Evolutionary conservation across 2,113 vertebrate genomes (phyloP).

Genomic region (Anthoscopus minutus): DNA sequence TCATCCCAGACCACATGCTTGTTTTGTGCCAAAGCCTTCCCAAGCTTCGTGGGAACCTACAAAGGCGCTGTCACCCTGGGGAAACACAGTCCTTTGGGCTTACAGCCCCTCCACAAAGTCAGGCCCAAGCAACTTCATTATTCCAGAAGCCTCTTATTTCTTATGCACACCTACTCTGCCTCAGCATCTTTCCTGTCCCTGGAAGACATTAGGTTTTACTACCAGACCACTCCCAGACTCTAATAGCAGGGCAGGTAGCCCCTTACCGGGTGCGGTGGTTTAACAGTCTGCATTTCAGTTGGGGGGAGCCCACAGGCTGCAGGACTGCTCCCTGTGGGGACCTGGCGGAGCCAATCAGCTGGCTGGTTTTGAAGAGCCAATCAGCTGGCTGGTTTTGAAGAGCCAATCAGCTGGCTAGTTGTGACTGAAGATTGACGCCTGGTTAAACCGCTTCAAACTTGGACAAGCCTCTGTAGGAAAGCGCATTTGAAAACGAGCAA

Average conservation of each 20-base stretch:
- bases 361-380: not conserved
- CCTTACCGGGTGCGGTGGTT: not conserved
- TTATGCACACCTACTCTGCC: not conserved
- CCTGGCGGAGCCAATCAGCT: not conserved
- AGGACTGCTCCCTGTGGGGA: fast-evolving
- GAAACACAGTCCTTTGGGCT: not conserved
- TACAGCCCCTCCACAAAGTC: not conserved
- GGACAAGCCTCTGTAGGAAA: not conserved
- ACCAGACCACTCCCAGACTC: not conserved
- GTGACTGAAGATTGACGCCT: not conserved
- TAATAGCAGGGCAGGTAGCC: not conserved
- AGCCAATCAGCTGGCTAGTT: not conserved
- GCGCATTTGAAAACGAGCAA: fast-evolving
- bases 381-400: not conserved
- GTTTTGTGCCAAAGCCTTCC: not conserved
- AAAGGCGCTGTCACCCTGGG: fast-evolving
- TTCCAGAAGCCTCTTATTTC: not conserved
- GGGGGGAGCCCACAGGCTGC: fast-evolving
- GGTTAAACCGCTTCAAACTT: not conserved
- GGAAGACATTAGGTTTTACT: not conserved
- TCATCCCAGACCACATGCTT: not conserved
- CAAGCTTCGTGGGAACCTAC: not conserved
- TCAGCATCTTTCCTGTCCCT: not conserved
- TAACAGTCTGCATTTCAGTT: fast-evolving
- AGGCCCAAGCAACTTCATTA: not conserved